Percentiles rank a stretch among this genome's conserved stretches.
Conservation (phyloP, 2,797 vertebrate species). For the Silurus lanzhouensis region DNA sequence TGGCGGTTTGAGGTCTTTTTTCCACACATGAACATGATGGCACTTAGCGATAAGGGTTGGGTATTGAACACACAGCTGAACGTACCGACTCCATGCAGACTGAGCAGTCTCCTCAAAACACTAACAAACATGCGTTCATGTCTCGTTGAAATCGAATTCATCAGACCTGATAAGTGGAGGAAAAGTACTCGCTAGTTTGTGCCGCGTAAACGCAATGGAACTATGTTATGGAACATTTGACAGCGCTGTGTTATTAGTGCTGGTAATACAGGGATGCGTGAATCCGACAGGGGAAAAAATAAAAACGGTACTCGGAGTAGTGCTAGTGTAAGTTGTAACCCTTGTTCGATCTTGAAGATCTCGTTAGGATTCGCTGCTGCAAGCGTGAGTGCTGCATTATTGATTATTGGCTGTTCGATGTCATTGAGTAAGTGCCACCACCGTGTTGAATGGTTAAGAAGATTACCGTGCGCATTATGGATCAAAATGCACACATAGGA, state of each 20-base stretch:
- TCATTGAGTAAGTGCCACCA: conserved; percentile 8
- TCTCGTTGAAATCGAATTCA: neutral
- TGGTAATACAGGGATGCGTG: neutral
- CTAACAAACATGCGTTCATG: neutral
- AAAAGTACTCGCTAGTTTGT: neutral
- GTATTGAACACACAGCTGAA: neutral
- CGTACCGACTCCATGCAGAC: neutral
- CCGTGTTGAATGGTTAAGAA: conserved; percentile 14
- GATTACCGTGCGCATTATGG: neutral
- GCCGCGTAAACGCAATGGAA: neutral
- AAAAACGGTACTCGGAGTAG: neutral
- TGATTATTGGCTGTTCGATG: conserved; percentile 10
- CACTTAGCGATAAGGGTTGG: neutral
- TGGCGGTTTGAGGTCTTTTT: neutral
- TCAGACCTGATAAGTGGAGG: neutral
- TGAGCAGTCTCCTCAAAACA: too few species aligned
- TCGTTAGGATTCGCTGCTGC: conserved; percentile 14
- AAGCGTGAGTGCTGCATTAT: conserved; percentile 15
- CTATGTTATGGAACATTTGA: neutral
- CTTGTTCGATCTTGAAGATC: conserved; percentile 1
- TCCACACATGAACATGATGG: neutral
- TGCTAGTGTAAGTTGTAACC: neutral
- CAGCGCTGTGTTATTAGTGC: neutral
- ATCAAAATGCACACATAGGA: neutral
- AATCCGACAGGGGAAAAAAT: neutral